A percentile compares a stretch with the other conserved stretches of the same genome.
Conservation (phyloP, 2,113 vertebrate species). For the Candoia aspera region DNA sequence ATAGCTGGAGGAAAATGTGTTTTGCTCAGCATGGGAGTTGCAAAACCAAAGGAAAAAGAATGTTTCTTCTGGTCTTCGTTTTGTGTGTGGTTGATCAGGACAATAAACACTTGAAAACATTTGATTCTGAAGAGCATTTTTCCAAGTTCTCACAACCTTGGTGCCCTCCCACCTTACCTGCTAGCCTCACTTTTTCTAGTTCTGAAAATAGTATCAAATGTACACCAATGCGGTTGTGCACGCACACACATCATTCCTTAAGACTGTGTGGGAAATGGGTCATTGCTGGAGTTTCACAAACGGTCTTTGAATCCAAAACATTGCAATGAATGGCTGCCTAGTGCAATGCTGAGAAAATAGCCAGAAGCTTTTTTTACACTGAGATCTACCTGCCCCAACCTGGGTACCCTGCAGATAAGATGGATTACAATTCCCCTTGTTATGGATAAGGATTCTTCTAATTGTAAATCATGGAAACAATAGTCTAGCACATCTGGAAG, state of each 20-base stretch:
- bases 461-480: neutral
- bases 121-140: neutral
- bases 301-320: neutral
- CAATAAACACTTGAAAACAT: slow-evolving; percentile 38
- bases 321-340: neutral
- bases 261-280: neutral
- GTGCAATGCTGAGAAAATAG: neutral
- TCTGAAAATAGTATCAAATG: slow-evolving; percentile 12
- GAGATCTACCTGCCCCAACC: neutral
- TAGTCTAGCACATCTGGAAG: neutral
- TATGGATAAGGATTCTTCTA: neutral
- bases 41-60: slow-evolving; percentile 44
- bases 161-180: neutral
- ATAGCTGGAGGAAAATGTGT: slow-evolving; percentile 40
- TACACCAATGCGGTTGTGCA: neutral
- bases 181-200: neutral
- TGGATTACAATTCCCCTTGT: neutral
- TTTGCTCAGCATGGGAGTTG: slow-evolving; percentile 54
- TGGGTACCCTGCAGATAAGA: too few species aligned
- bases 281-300: neutral
- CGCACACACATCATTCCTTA: neutral
- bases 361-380: neutral
- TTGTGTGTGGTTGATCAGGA: slow-evolving; percentile 36
- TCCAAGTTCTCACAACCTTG: slow-evolving; percentile 11
- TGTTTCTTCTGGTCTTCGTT: slow-evolving; percentile 42